Evolutionary conservation across 2,113 vertebrate genomes (phyloP).

Genomic region (Tachuris rubrigastra): DNA sequence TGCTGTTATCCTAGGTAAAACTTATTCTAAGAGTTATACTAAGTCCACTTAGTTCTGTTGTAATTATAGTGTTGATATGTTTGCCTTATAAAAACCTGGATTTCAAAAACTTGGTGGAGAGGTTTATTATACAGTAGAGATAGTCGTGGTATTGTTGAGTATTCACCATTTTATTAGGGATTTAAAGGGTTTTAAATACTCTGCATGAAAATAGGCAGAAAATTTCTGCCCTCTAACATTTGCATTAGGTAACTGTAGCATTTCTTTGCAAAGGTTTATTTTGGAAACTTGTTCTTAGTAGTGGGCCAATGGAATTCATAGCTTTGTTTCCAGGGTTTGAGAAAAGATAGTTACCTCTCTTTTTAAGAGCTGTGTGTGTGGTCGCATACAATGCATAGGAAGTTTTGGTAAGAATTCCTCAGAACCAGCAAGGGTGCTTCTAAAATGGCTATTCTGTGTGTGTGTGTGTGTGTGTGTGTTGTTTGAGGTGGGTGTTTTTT

Average conservation of each 20-base stretch:
- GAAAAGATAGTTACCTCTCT: not conserved
- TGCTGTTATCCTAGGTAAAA: not conserved
- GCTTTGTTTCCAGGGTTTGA: not conserved
- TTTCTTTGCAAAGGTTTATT: not conserved
- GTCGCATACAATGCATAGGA: rapidly evolving
- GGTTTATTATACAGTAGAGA: not conserved
- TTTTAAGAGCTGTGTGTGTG: rapidly evolving
- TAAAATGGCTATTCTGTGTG: not conserved
- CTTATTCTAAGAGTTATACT: not conserved
- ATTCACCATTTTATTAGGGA: not conserved
- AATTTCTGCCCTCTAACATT: not conserved
- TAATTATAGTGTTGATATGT: not conserved
- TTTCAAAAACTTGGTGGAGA: not conserved
- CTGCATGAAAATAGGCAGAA: not conserved
- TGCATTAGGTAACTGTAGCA: not conserved
- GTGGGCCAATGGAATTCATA: not conserved
- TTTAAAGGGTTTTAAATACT: not conserved
- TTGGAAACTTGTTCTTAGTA: not conserved
- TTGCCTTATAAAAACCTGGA: not conserved
- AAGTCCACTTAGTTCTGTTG: not conserved
- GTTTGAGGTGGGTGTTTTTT: no score
- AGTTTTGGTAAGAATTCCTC: not conserved
- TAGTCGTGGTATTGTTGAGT: not conserved
- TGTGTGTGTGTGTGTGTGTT: not conserved
- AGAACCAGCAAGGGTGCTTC: not conserved